Evolutionary conservation across 2,113 vertebrate species (phyloP).

Genomic region (Hystrix cristata): DNA sequence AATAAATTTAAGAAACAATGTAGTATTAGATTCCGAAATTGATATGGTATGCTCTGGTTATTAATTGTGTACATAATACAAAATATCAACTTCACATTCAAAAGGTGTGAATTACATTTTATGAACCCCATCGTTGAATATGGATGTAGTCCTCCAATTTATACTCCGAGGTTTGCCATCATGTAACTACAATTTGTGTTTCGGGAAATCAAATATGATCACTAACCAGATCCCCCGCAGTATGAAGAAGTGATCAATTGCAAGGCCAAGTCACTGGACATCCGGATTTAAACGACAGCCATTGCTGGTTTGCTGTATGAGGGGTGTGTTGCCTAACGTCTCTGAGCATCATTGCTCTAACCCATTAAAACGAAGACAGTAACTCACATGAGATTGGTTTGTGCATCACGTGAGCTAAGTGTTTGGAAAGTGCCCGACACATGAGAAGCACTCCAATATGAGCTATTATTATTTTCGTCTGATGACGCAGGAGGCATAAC

Average conservation of each 20-base stretch:
- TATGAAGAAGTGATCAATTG: neutral
- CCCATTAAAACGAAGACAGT: neutral
- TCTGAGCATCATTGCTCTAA: neutral
- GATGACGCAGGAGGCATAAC: neutral
- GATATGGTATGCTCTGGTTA: neutral
- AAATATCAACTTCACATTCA: neutral
- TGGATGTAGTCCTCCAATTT: neutral
- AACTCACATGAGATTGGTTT: neutral
- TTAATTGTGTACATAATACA: neutral
- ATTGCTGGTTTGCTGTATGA: neutral
- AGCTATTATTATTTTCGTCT: conserved; percentile 12
- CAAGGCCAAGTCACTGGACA: neutral
- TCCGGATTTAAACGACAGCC: neutral
- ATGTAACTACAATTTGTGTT: neutral
- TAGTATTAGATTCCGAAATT: neutral
- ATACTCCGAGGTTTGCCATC: neutral
- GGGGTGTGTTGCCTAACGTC: neutral
- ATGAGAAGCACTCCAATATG: neutral
- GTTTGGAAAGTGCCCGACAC: neutral
- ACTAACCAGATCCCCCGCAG: neutral
- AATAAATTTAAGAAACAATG: neutral
- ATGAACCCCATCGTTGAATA: neutral
- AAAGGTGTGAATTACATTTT: neutral
- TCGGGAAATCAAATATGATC: conserved; percentile 24
- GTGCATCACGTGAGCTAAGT: neutral